Conservation (phyloP, 2,888 invertebrate genomes). For the Pegoplata infirma region DNA sequence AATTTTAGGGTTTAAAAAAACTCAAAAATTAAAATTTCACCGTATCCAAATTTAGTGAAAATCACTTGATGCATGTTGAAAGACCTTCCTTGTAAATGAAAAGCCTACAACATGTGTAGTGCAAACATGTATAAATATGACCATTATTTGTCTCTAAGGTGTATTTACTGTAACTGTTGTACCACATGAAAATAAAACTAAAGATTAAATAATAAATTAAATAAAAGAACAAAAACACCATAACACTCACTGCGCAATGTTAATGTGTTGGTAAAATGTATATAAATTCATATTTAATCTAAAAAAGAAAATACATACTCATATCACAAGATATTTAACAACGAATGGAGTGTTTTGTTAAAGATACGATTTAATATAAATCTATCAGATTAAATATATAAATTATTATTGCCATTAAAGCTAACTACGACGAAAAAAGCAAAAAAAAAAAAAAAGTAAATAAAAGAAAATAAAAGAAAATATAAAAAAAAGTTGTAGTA, state of each 20-base stretch:
- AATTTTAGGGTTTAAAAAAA: too few relatives aligned
- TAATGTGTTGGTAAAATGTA: too few relatives aligned
- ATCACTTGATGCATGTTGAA: too few relatives aligned
- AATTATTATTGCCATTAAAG: neutral
- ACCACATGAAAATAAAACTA: neutral
- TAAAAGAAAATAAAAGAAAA: too few relatives aligned
- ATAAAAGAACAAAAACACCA: neutral
- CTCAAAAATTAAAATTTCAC: too few relatives aligned
- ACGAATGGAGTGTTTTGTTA: neutral
- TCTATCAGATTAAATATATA: neutral
- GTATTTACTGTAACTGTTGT: neutral
- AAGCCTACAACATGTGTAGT: too few relatives aligned
- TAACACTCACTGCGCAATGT: too few relatives aligned
- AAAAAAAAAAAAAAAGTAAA: too few relatives aligned
- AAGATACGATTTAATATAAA: neutral
- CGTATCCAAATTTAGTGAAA: too few relatives aligned
- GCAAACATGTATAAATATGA: neutral
- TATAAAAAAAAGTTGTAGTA: too few relatives aligned
- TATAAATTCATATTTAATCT: neutral
- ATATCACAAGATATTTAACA: neutral
- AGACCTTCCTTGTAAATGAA: too few relatives aligned
- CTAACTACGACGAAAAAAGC: neutral
- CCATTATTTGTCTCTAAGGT: constrained; percentile 17
- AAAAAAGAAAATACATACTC: neutral
- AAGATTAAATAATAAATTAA: neutral